phyloP scores from a whole-genome alignment of 2,797 vertebrate genomes.

The Galago senegalensis region DNA sequence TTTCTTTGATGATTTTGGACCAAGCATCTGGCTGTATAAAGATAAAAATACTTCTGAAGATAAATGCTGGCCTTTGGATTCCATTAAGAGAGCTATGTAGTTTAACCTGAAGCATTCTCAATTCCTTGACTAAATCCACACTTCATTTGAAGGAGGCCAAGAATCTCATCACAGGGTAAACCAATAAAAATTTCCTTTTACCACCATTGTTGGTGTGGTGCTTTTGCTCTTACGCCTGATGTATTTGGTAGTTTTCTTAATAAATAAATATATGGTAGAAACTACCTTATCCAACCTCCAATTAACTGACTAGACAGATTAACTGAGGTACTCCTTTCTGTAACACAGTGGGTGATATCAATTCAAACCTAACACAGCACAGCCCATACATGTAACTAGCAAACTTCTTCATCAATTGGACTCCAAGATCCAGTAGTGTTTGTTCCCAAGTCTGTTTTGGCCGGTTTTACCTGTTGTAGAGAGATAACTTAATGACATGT shows the following conservation, averaged over 20 bases:
- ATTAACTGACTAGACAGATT: background rate
- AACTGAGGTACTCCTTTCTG: background rate
- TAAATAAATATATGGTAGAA: background rate
- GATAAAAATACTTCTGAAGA: conserved; percentile 40
- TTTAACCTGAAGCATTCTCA: conserved; percentile 18
- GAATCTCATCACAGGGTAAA: background rate
- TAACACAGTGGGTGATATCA: background rate
- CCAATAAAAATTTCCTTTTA: background rate
- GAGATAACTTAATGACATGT: background rate
- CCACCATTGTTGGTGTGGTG: background rate
- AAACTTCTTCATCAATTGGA: background rate
- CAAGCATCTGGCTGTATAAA: background rate
- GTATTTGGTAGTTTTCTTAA: conserved; percentile 38
- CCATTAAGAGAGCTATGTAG: background rate
- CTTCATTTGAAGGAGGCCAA: background rate
- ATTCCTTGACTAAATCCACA: conserved; percentile 1
- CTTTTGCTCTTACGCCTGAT: background rate
- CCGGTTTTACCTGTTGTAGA: background rate
- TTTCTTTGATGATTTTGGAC: background rate
- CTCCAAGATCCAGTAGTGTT: background rate
- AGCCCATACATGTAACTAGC: background rate
- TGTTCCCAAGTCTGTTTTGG: background rate
- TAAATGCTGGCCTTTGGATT: conserved; percentile 47
- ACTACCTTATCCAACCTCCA: background rate
- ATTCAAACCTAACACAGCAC: no score